phyloP scores from a whole-genome alignment of 2,113 vertebrate species.

The Gopherus flavomarginatus region DNA sequence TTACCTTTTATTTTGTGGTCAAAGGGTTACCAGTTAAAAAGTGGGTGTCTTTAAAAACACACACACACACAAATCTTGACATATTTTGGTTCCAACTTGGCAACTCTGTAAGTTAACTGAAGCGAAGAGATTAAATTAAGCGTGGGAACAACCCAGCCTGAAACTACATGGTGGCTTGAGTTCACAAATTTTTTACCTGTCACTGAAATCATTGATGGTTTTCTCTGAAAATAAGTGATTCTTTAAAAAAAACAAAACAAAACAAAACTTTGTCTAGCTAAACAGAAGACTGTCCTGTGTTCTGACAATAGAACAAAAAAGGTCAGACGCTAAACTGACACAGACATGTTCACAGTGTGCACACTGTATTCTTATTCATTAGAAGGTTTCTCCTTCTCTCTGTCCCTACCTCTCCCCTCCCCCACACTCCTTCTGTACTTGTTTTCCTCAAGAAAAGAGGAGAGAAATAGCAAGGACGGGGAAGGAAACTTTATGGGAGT shows the following conservation, averaged over 20 bases:
- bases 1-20: not conserved
- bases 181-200: not conserved
- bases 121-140: no score
- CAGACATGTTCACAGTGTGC: no score
- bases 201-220: not conserved
- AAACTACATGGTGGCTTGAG: no score
- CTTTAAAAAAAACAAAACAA: no score
- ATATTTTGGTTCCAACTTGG: no score
- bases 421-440: not conserved
- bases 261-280: not conserved
- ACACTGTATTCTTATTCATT: no score
- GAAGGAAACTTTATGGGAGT: not conserved
- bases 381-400: not conserved
- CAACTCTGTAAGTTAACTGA: no score
- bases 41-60: no score
- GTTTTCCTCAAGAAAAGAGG: not conserved
- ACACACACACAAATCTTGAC: no score
- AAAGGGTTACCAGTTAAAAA: no score
- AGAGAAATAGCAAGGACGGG: not conserved
- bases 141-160: no score
- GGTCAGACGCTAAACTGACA: not conserved
- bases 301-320: not conserved
- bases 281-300: not conserved
- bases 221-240: not conserved
- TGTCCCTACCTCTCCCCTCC: not conserved